phyloP scores from a whole-genome alignment of 2,113 vertebrate species.

The Paratilapia polleni region DNA sequence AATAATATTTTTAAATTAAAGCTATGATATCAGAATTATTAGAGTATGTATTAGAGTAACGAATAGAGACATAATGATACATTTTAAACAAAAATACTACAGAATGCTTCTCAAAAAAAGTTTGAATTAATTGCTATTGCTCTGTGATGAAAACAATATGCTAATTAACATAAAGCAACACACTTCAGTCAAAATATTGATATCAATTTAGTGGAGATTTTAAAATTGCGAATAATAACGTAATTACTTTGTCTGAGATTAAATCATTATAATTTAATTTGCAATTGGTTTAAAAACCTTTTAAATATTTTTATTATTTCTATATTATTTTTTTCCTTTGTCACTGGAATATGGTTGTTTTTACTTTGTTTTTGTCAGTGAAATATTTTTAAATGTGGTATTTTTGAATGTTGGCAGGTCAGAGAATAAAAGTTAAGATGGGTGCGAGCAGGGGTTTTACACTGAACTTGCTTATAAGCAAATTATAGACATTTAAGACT shows the following conservation, averaged over 20 bases:
- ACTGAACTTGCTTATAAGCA: neutral
- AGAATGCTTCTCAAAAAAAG: neutral
- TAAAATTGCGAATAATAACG: neutral
- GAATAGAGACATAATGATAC: neutral
- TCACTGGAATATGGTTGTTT: neutral
- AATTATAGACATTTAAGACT: neutral
- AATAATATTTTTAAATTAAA: neutral
- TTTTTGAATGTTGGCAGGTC: neutral
- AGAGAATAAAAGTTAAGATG: neutral
- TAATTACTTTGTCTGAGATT: neutral
- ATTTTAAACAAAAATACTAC: neutral
- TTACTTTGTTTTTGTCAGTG: neutral
- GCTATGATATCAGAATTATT: neutral
- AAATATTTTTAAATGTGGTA: neutral
- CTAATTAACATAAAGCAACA: neutral
- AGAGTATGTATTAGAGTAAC: too few relatives aligned
- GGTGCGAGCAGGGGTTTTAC: neutral
- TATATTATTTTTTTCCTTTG: neutral
- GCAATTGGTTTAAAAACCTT: neutral
- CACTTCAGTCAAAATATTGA: neutral
- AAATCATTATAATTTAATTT: neutral
- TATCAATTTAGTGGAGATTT: neutral
- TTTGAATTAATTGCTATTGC: neutral
- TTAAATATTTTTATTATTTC: neutral
- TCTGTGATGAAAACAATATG: too few relatives aligned